Evolutionary conservation across 2,888 invertebrate species (phyloP), one percentile per base, ranked within the genome.

Genomic region (Zygogramma bicolorata): DNA sequence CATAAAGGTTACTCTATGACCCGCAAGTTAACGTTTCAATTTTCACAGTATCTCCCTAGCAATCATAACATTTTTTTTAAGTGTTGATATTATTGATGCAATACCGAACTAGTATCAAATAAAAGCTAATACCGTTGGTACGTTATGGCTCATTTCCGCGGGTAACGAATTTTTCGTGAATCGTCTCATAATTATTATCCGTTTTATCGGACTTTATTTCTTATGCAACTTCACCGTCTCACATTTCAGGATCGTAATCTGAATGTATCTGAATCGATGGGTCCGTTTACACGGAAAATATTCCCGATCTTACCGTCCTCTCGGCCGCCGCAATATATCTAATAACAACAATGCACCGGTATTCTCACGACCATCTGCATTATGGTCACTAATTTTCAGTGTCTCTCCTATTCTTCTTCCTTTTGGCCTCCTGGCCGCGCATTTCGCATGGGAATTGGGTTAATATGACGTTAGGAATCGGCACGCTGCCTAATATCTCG

Each of bases 381-480:
- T 61, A 68, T 61, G 49, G 68, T 49, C 60, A 49, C 68, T 59
- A 61, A 68, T 68, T 68, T 68, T 27, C 49, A 61, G 49, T 68
- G 68, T 59, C 49, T 60, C 60, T 59, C 34, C 46, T 53, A 25
- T 65, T 42, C 46, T 29, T 63, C n/a, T 42, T 15, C 49, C 15
- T 42, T 46, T 49, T 38, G 29, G 49, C 25, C 46, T 65, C 29
- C 49, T 18, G 38, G 31, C 65, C 42, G 31, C 42, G 60, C 38
- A 29, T 61, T 68, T 61, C 60, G 60, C 42, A 42, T 68, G 68
- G 68, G 68, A 68, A 68, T 61, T 68, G 60, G 68, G 68, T 68
- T 68, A 68, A 61, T 68, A 61, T 31, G 46, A 68, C 42, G 57
- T 66, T 42, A 58, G 58, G 61, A 49, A 25, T 60, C 31, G 60